These are phyloP conservation scores for Solen grandis DNA, from an alignment of 1,140 invertebrate species.

Conservation along the genomic window DNA sequence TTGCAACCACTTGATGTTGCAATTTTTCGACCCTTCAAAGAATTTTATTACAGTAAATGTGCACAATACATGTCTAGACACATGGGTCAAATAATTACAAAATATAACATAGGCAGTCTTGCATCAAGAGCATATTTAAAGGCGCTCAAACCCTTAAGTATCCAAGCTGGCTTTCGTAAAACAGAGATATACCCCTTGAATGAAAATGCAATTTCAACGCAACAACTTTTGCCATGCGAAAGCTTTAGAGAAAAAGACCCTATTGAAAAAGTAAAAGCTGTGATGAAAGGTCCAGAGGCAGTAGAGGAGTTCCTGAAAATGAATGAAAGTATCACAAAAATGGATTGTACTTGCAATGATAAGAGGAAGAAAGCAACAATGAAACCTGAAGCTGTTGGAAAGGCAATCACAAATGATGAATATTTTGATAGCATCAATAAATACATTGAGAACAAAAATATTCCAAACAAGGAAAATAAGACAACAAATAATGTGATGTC, in stretches of 20 bases:
- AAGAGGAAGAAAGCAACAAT: neutral
- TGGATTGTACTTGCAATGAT: neutral
- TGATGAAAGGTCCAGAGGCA: neutral
- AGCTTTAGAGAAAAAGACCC: slow-evolving; percentile 21
- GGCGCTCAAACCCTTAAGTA: slow-evolving; percentile 15
- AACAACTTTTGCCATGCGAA: slow-evolving; percentile 29
- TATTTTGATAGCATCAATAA: neutral
- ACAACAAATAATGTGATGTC: neutral
- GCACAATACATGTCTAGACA: neutral
- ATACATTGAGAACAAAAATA: neutral
- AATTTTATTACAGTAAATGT: slow-evolving; percentile 19
- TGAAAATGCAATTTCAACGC: neutral
- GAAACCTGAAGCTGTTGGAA: neutral
- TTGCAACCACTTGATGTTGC: slow-evolving; percentile 40
- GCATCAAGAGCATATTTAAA: slow-evolving; percentile 31
- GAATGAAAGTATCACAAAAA: neutral
- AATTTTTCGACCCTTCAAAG: slow-evolving; percentile 25
- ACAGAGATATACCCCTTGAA: slow-evolving; percentile 14
- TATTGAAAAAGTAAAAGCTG: slow-evolving; percentile 5
- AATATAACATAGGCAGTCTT: slow-evolving; percentile 7
- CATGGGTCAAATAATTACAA: slow-evolving; percentile 5
- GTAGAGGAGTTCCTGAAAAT: slow-evolving; percentile 7
- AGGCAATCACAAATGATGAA: neutral
- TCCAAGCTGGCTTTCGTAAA: slow-evolving; percentile 14
- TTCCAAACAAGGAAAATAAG: too few relatives aligned